phyloP scores from a whole-genome alignment of 2,797 vertebrate genomes.

The Anguilla pacifica region DNA sequence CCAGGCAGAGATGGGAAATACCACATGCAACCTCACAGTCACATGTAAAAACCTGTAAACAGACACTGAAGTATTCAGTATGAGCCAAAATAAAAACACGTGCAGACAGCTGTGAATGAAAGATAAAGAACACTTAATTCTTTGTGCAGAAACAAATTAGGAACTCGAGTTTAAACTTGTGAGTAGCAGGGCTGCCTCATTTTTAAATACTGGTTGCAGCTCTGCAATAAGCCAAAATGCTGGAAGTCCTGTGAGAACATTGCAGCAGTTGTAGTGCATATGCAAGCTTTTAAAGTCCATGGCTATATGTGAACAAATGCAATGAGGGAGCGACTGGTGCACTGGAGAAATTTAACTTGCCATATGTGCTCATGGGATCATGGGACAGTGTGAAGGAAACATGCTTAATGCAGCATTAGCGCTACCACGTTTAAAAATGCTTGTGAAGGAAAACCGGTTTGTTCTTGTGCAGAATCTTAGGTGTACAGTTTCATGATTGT shows the following conservation, averaged over 20 bases:
- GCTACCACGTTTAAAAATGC: neutral
- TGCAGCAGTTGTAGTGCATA: neutral
- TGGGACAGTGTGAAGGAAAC: neutral
- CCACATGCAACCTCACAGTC: neutral
- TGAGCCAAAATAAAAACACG: neutral
- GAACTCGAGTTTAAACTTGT: neutral
- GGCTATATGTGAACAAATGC: conserved; percentile 9
- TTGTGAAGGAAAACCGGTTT: neutral
- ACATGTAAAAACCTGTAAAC: neutral
- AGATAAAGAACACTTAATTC: too few relatives aligned
- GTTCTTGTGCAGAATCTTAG: neutral
- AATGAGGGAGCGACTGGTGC: neutral
- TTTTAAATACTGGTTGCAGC: neutral
- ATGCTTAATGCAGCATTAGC: conserved; percentile 19
- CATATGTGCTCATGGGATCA: neutral
- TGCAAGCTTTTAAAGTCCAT: conserved; percentile 14
- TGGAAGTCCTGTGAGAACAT: conserved; percentile 3
- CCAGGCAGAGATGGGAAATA: neutral
- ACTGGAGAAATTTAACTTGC: neutral
- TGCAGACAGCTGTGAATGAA: neutral
- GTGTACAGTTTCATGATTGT: neutral
- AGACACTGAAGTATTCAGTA: neutral
- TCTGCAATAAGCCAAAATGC: neutral
- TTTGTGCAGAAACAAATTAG: neutral
- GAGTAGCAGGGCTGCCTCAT: neutral